Evolutionary conservation across 2,888 invertebrate genomes (phyloP).

Genomic region (Escarpia spicata): DNA sequence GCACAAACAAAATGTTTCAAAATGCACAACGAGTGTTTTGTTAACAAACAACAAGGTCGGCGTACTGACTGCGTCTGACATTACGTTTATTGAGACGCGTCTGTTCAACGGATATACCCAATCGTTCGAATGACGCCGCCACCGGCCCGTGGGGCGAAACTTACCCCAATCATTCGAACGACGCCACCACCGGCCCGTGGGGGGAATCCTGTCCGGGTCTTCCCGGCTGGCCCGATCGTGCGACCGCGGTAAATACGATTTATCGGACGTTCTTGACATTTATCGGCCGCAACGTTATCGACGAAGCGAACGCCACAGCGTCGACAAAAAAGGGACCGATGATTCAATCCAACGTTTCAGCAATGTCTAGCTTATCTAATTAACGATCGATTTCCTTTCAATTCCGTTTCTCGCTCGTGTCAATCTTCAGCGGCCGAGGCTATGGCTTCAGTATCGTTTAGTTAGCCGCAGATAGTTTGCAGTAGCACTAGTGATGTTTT

Average conservation of each 20-base stretch:
- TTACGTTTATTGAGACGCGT: not conserved
- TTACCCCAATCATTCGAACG: too few species aligned
- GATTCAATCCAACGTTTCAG: slow-evolving; percentile 11
- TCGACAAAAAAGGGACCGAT: not conserved
- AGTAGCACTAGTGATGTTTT: not conserved
- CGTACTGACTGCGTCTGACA: not conserved
- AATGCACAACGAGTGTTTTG: not conserved
- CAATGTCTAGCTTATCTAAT: not conserved
- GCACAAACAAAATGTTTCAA: not conserved
- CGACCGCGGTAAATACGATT: not conserved
- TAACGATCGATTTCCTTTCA: slow-evolving; percentile 16
- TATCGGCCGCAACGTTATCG: slow-evolving; percentile 13
- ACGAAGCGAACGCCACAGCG: not conserved
- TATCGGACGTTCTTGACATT: slow-evolving; percentile 12
- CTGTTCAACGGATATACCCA: not conserved
- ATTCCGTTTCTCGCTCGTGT: not conserved
- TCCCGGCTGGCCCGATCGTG: not conserved
- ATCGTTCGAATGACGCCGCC: not conserved
- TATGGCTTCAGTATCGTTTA: not conserved
- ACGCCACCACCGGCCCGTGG: not conserved
- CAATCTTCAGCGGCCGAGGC: not conserved
- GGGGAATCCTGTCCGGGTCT: not conserved
- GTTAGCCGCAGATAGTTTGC: not conserved
- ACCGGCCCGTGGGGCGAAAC: not conserved
- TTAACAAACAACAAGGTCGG: not conserved